These are phyloP conservation scores for Acronicta aceris DNA, from an alignment of 2,888 invertebrate species.

Conservation along the genomic window DNA sequence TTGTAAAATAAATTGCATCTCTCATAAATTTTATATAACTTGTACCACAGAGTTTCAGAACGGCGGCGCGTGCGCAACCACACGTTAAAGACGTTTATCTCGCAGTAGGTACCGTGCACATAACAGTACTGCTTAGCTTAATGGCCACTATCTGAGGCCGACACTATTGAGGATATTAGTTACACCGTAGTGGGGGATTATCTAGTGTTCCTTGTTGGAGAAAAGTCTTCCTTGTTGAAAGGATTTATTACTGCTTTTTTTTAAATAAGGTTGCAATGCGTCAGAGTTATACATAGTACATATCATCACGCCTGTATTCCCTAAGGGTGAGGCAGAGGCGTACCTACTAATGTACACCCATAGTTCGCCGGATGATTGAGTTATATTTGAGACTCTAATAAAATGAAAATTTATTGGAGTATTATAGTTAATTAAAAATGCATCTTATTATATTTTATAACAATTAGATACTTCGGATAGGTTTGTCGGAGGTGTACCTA, in stretches of 20 bases:
- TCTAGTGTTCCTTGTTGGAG: slow-evolving; percentile 21
- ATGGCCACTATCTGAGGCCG: slow-evolving; percentile 58
- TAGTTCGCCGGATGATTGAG: too few species aligned
- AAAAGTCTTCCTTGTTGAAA: slow-evolving; percentile 1
- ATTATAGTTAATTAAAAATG: too few species aligned
- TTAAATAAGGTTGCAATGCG: too few species aligned
- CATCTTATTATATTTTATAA: too few species aligned
- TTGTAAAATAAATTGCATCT: neutral
- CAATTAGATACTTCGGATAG: too few species aligned
- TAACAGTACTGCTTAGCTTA: slow-evolving; percentile 65
- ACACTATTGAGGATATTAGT: slow-evolving; percentile 46
- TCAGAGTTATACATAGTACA: too few species aligned
- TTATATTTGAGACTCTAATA: too few species aligned
- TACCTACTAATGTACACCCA: too few species aligned
- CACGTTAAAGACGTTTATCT: slow-evolving; percentile 67
- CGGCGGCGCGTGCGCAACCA: slow-evolving; percentile 63
- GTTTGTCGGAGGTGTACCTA: too few species aligned
- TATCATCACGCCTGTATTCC: too few species aligned
- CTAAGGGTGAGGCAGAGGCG: too few species aligned
- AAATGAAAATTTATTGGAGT: too few species aligned
- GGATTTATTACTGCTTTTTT: slow-evolving; percentile 27
- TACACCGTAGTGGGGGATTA: slow-evolving; percentile 18
- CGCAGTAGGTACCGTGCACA: slow-evolving; percentile 47
- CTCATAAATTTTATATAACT: slow-evolving; percentile 21
- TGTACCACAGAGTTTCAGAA: slow-evolving; percentile 35